phyloP scores from a whole-genome alignment of 2,888 invertebrate genomes.

The Clistopyga incitator region DNA sequence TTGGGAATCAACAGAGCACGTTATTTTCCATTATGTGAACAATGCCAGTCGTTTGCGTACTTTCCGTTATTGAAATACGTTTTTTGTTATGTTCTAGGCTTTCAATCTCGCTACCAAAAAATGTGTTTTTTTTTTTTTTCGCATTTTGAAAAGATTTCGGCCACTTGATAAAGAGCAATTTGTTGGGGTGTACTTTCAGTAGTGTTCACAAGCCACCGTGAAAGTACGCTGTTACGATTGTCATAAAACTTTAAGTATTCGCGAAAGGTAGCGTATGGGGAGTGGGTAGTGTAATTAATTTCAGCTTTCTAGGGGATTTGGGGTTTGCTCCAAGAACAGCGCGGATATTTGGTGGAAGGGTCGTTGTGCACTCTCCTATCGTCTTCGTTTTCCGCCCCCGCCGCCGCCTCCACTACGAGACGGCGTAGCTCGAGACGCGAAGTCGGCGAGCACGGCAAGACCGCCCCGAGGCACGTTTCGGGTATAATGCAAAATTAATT shows the following conservation, averaged over 20 bases:
- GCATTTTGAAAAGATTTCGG: slow-evolving; percentile 18
- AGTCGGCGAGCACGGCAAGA: slow-evolving; percentile 64
- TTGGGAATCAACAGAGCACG: slow-evolving; percentile 17
- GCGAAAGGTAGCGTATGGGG: slow-evolving; percentile 59
- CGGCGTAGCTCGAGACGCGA: slow-evolving; percentile 54
- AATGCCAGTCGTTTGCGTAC: not conserved
- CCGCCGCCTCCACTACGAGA: slow-evolving; percentile 39
- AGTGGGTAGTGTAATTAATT: slow-evolving; percentile 70
- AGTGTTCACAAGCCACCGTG: slow-evolving; percentile 20
- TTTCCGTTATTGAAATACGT: slow-evolving; percentile 8
- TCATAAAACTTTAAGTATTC: slow-evolving; percentile 65
- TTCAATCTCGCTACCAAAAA: not conserved
- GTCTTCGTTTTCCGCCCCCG: slow-evolving; percentile 55
- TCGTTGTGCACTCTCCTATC: slow-evolving; percentile 41
- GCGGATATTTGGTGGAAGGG: slow-evolving; percentile 59
- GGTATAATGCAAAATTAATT: slow-evolving; percentile 75
- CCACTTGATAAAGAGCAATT: slow-evolving; percentile 25
- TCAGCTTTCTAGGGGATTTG: slow-evolving; percentile 69
- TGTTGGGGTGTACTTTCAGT: not conserved
- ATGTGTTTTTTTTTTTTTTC: not conserved
- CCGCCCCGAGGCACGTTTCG: slow-evolving; percentile 69
- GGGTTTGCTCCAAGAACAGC: slow-evolving; percentile 55
- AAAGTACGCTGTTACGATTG: slow-evolving; percentile 47
- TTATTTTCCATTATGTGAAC: slow-evolving; percentile 32
- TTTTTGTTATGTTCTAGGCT: not conserved